A percentile compares a stretch with the other conserved stretches of the same genome.
Conservation (phyloP, 1,140 invertebrate genomes). For the Panulirus ornatus region DNA sequence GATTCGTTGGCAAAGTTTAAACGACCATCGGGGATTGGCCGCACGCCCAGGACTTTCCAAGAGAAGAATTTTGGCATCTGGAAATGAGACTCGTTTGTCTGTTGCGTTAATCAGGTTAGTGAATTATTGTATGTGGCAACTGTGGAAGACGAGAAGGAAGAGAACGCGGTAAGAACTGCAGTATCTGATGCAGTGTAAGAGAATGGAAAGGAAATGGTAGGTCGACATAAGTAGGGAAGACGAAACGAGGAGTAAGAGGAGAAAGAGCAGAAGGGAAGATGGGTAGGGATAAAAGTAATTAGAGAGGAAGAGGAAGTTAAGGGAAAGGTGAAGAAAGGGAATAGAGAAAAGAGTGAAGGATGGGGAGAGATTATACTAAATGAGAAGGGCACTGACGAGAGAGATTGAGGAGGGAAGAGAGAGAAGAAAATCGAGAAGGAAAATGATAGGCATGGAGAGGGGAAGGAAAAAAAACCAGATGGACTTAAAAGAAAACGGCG, state of each 20-base stretch:
- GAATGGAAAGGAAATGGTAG: not conserved
- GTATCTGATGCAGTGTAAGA: not conserved
- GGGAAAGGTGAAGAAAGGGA: not conserved
- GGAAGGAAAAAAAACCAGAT: too few species aligned
- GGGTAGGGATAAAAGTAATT: not conserved
- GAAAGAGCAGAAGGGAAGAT: not conserved
- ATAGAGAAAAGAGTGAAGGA: not conserved
- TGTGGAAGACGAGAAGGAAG: not conserved
- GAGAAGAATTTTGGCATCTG: conserved; percentile 30
- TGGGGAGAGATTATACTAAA: not conserved
- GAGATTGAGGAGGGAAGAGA: not conserved
- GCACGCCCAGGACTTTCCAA: not conserved
- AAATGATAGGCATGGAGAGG: not conserved
- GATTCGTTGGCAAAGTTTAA: conserved; percentile 38
- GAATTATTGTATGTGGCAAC: conserved; percentile 9
- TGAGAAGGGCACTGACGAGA: not conserved
- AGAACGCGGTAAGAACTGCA: not conserved
- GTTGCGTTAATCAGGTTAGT: conserved; percentile 20
- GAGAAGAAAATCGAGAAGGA: not conserved
- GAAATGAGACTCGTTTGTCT: conserved; percentile 41
- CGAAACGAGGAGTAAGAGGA: not conserved
- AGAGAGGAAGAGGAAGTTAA: not conserved
- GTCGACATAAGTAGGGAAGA: not conserved
- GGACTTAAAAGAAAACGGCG: too few species aligned
- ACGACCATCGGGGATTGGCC: conserved; percentile 26